Percentiles rank a stretch among this genome's conserved stretches.
Conservation (phyloP, 2,113 vertebrate genomes). For the Puffinus mauretanicus region DNA sequence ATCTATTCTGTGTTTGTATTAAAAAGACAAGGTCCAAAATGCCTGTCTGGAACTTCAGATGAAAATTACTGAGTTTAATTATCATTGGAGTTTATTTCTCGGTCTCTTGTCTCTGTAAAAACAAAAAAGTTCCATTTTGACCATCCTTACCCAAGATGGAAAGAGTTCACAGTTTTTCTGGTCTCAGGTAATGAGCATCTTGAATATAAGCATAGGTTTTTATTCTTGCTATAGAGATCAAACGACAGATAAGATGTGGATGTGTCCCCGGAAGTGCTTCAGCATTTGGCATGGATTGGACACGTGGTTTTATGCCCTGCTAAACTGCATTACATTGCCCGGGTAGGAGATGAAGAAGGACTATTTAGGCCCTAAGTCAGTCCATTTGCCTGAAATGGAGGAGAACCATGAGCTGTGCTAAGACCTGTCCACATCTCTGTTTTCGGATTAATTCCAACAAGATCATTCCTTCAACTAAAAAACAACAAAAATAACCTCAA, state of each 20-base stretch:
- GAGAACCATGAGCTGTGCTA: background rate
- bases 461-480: background rate
- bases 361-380: background rate
- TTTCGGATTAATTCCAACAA: background rate
- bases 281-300: background rate
- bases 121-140: background rate
- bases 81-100: background rate
- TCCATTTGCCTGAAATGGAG: background rate
- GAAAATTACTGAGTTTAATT: background rate
- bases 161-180: background rate
- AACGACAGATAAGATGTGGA: background rate
- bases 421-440: background rate
- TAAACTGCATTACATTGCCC: background rate
- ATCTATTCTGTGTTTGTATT: background rate
- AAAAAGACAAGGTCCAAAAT: background rate
- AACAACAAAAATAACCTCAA: background rate
- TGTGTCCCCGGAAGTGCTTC: background rate
- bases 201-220: background rate
- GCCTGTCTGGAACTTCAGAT: background rate
- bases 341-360: background rate
- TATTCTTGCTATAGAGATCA: background rate
- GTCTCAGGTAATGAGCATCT: background rate
- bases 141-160: background rate
- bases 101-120: background rate
- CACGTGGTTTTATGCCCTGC: background rate